Conservation (phyloP, 2,113 vertebrate species). For the Tenrec ecaudatus region DNA sequence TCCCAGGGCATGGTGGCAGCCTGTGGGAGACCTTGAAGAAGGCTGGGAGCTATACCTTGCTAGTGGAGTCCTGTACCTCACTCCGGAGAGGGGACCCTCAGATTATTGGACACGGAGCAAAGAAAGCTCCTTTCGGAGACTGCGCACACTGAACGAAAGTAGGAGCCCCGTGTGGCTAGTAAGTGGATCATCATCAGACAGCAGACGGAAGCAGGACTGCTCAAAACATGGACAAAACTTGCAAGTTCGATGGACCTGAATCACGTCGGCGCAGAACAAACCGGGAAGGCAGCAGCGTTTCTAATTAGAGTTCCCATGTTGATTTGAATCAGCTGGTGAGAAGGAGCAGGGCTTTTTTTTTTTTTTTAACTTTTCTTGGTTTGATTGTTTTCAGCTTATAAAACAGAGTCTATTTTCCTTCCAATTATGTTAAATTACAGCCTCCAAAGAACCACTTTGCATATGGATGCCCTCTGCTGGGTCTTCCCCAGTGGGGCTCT, state of each 20-base stretch:
- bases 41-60: conserved; percentile 76
- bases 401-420: conserved; percentile 45
- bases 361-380: conserved; percentile 51
- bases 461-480: not conserved
- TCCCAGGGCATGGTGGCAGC: conserved; percentile 67
- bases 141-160: not conserved
- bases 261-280: not conserved
- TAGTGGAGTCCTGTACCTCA: conserved; percentile 43
- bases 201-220: not conserved
- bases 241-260: not conserved
- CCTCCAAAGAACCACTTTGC: conserved; percentile 32
- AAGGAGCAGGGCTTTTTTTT: not conserved
- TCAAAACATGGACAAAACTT: not conserved
- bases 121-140: not conserved
- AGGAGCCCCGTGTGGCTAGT: not conserved
- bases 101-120: not conserved
- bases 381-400: conserved; percentile 67
- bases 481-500: not conserved
- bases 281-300: not conserved
- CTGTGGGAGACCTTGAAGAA: conserved; percentile 73
- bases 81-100: conserved; percentile 39
- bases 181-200: not conserved
- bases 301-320: conserved; percentile 12
- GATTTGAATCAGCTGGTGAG: conserved; percentile 22
- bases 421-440: conserved; percentile 47